Conservation (phyloP, 2,797 vertebrate genomes). For the Clarias pachynema region DNA sequence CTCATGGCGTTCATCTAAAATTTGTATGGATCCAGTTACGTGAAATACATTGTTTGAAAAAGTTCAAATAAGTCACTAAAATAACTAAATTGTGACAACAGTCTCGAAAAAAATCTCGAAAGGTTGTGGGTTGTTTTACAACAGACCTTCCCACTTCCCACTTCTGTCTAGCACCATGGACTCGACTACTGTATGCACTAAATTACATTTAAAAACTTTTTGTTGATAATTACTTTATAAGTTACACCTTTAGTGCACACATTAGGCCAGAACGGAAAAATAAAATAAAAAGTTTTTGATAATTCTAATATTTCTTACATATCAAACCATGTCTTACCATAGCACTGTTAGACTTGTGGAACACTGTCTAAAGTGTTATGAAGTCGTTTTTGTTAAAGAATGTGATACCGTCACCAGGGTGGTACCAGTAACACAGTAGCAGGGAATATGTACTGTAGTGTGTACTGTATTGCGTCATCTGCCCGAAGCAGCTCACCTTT, state of each 20-base stretch:
- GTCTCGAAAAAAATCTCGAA: not conserved
- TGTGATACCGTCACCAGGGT: constrained; percentile 17
- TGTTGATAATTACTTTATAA: not conserved
- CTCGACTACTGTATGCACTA: no score
- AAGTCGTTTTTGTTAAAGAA: not conserved
- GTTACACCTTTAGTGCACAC: not conserved
- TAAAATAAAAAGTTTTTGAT: not conserved
- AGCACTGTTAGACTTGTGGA: not conserved
- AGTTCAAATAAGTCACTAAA: not conserved
- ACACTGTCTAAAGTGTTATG: not conserved
- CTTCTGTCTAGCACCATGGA: not conserved
- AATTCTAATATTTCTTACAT: not conserved
- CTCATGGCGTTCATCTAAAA: not conserved
- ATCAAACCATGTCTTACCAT: not conserved
- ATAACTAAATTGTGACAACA: not conserved
- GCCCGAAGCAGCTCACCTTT: constrained; percentile 12
- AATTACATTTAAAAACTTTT: not conserved
- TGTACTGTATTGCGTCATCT: constrained; percentile 7
- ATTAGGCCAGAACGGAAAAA: not conserved
- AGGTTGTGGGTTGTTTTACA: not conserved
- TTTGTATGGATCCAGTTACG: not conserved
- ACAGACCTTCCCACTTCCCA: not conserved
- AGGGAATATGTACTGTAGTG: not conserved
- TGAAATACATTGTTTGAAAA: not conserved
- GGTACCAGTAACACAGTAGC: not conserved